Evolutionary conservation across 2,113 vertebrate species (phyloP), one percentile per base, ranked within the genome.

Genomic region (Pipa parva): DNA sequence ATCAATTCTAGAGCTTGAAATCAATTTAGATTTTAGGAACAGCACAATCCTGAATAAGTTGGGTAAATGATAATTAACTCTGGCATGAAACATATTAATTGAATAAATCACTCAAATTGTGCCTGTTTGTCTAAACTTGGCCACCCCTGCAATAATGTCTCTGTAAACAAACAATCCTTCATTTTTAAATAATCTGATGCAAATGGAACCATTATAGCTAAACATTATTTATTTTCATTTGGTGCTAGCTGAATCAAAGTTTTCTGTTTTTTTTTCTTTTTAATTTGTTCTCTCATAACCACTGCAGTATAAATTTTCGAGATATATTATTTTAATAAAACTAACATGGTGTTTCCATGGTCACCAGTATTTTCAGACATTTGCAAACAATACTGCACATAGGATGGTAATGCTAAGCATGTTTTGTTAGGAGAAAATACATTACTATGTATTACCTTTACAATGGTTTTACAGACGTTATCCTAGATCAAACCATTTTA

Each of bases 291-390:
- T 42, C n/a, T 18, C 11, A 15, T n/a, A 15, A 15, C 17, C n/a
- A 42, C 2, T n/a, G 2, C 39, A 3, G 17, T n/a, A 42, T 42
- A 42, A 15, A 42, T 15, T n/a, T 18, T 18, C 39, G n/a, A 42
- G 39, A 42, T 42, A n/a, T 42, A 42, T 42, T 42, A 18, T 42
- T 42, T 42, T 42, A 42, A 42, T 42, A 42, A 42, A 42, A 42
- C 12, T 15, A n/a, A 42, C 13, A 42, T 42, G 1, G 13, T n/a
- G 39, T 42, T 42, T 4, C 39, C 39, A 42, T 42, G 39, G 39
- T 18, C 39, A 42, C 39, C 39, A 42, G 7, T 15, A 42, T 42
- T 17, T 15, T 6, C 39, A 4, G 36, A 39, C n/a, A 2, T 15
- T 42, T n/a, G 39, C 39, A 15, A 4, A 42, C n/a, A 4, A 42